A percentile compares a stretch with the other conserved stretches of the same genome.
These are phyloP conservation scores for Herminia tarsipennalis DNA, from an alignment of 2,888 invertebrate species.

Conservation along the genomic window DNA sequence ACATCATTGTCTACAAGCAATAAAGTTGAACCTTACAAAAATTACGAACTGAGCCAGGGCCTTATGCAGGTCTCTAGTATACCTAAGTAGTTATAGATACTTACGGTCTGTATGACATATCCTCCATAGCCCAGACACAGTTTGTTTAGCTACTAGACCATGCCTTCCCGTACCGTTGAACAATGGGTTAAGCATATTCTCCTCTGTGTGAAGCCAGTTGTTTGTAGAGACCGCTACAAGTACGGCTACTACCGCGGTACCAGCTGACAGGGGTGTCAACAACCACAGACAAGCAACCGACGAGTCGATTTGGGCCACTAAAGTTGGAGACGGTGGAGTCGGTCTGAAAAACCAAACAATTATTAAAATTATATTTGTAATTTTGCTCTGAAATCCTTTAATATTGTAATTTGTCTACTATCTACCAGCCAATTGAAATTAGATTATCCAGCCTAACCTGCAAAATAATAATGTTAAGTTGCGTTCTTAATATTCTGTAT, in stretches of 20 bases:
- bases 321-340: conserved; percentile 75
- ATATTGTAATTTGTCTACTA: no score
- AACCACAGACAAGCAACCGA: conserved; percentile 87
- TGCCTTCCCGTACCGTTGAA: conserved; percentile 92
- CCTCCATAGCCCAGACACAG: conserved; percentile 93
- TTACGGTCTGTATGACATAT: conserved; percentile 93
- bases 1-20: no score
- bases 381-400: no score
- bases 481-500: no score
- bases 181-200: conserved; percentile 91
- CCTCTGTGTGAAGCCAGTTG: conserved; percentile 95
- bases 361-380: no score
- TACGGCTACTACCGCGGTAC: conserved; percentile 89
- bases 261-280: conserved; percentile 88
- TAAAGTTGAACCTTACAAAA: no score
- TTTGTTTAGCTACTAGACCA: conserved; percentile 89
- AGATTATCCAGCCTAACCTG: no score
- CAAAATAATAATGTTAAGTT: no score
- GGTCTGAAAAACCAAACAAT: conserved; percentile 78
- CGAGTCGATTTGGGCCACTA: conserved; percentile 83
- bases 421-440: no score
- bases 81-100: no score
- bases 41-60: no score
- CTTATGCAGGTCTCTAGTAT: no score
- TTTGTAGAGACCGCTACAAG: conserved; percentile 91